phyloP scores from a whole-genome alignment of 2,113 vertebrate species.

The Ammodytes marinus region DNA sequence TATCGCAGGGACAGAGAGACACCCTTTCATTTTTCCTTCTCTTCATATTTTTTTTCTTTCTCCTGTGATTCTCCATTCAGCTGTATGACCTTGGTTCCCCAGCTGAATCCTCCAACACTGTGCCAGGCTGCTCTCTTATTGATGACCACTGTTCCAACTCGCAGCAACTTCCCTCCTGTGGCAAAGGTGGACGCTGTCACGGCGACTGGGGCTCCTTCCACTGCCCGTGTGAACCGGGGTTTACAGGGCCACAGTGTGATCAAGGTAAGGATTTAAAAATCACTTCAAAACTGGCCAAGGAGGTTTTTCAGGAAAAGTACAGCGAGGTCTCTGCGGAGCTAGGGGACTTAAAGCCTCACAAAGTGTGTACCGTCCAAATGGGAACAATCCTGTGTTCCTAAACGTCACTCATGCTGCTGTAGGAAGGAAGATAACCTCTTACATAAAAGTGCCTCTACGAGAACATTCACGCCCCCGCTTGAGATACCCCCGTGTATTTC shows the following conservation, averaged over 20 bases:
- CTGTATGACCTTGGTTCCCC: slow-evolving; percentile 89
- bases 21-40: slow-evolving; percentile 1
- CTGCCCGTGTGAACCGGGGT: slow-evolving; percentile 87
- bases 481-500: slow-evolving; percentile 38
- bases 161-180: slow-evolving; percentile 84
- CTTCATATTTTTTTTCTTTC: slow-evolving; percentile 5
- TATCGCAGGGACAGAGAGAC: slow-evolving; percentile 7
- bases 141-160: slow-evolving; percentile 85
- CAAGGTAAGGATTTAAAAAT: slow-evolving; percentile 79
- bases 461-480: slow-evolving; percentile 12
- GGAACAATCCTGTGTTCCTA: slow-evolving; percentile 8
- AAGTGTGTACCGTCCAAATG: slow-evolving; percentile 11
- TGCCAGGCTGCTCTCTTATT: slow-evolving; percentile 84
- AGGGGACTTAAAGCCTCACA: slow-evolving; percentile 21
- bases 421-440: slow-evolving; percentile 60
- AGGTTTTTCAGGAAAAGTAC: slow-evolving; percentile 26
- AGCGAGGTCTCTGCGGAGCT: slow-evolving; percentile 12
- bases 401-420: slow-evolving; percentile 21
- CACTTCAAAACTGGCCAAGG: not conserved
- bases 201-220: slow-evolving; percentile 84
- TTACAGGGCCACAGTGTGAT: slow-evolving; percentile 87
- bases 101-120: slow-evolving; percentile 85
- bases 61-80: slow-evolving; percentile 59
- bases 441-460: slow-evolving; percentile 39
- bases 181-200: slow-evolving; percentile 84